Evolutionary conservation across 2,797 vertebrate genomes (phyloP).

Genomic region (Coregonus sp.): DNA sequence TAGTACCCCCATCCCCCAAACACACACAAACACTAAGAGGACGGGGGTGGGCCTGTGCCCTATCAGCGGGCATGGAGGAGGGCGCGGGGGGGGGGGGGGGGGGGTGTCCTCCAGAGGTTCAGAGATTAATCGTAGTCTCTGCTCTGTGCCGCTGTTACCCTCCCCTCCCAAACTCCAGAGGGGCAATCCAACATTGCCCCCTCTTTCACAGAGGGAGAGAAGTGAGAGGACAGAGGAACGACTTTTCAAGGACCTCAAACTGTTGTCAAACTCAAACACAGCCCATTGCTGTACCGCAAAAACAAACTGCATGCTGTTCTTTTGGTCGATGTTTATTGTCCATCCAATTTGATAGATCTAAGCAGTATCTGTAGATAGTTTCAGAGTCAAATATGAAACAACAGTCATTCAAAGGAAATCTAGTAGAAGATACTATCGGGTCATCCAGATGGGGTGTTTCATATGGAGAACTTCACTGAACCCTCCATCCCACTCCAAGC

Average conservation of each 20-base stretch:
- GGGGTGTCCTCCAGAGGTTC: slow-evolving; percentile 8
- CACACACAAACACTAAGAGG: not conserved
- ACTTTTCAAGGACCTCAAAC: slow-evolving; percentile 23
- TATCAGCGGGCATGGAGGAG: not conserved
- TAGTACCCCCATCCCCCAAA: not conserved
- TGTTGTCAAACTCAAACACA: slow-evolving; percentile 6
- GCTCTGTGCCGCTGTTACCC: slow-evolving; percentile 15
- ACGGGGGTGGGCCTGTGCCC: not conserved
- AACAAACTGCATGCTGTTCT: not conserved
- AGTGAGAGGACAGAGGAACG: not conserved
- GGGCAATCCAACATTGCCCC: slow-evolving; percentile 30
- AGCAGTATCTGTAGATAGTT: no score
- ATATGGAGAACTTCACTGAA: not conserved
- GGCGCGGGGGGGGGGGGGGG: not conserved
- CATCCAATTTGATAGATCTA: not conserved
- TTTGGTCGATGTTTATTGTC: not conserved
- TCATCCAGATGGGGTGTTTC: not conserved
- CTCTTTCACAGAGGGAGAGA: not conserved
- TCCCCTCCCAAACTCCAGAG: slow-evolving; percentile 3
- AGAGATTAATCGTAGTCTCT: slow-evolving; percentile 33
- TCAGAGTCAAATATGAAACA: no score
- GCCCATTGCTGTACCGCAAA: not conserved
- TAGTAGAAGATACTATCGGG: no score
- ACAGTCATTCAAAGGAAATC: no score
- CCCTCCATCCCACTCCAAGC: not conserved